Evolutionary conservation across 2,797 vertebrate genomes (phyloP), one percentile per base, ranked within the genome.

Genomic region (Coracias cyanogaster): DNA sequence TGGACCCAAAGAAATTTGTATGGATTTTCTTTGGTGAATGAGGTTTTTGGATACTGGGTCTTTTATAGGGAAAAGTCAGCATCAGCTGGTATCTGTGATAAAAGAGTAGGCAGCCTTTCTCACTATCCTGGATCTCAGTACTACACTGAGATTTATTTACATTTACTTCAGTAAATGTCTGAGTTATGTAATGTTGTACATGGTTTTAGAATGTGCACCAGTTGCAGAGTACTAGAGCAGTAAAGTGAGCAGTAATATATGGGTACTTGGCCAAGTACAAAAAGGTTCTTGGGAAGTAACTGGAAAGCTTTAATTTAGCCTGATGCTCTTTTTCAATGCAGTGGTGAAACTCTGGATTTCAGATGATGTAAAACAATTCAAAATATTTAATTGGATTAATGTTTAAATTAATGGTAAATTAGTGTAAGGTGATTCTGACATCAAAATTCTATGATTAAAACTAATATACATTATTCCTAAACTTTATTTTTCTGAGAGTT

Each of bases 61-160:
- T 43, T 66, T 93, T 62, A 72, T 54, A 83, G 35, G 69, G 33
- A 67, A 49, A 93, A 71, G 41, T 78, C 87, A 88, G 31, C n/a
- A 83, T 90, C 76, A 81, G 33, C 69, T 94, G 72, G 4, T 72
- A 52, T 18, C 77, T 82, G 79, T 73, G 84, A 60, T 66, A 52
- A 4, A 61, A 61, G 73, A 67, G 78, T 86, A 82, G 94, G 92
- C 85, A 90, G 70, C 55, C 35, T 92, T 90, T 92, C 67, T 95
- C 78, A 41, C 55, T 77, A 14, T 82, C 46, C 43, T 71, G 82
- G 37, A 58, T 84, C 21, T 82, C 62, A 57, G 62, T 89, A 70
- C 66, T 82, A 60, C 55, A 49, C 29, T 52, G 82, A 82, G 43
- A 70, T 85, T 84, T 83, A 37, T 82, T 77, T 96, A 51, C 37